Evolutionary conservation across 2,797 vertebrate species (phyloP), one percentile per base, ranked within the genome.

Genomic region (Eurystomus glaucurus): DNA sequence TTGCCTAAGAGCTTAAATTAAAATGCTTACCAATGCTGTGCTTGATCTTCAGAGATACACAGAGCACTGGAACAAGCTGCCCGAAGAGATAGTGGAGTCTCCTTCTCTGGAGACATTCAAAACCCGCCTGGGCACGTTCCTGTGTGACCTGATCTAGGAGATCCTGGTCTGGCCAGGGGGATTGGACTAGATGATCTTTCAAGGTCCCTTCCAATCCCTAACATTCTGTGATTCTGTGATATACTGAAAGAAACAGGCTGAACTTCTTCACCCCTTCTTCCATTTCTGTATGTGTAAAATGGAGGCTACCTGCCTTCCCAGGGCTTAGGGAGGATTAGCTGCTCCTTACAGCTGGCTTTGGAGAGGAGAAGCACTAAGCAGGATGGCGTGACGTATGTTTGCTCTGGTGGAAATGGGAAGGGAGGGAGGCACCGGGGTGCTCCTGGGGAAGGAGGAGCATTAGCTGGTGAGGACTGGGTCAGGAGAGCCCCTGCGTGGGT

Each of bases 251-350:
- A 89, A 96, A 39, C n/a, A 41, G 57, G 64, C 84, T 81, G 92
- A 91, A 79, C 82, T 60, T 82, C 55, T 80, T 91, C 75, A 61
- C 60, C 50, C 41, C 84, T 61, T 68, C 51, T 78, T 92, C 92
- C 5, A 9, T 92, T 94, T 89, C 81, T 87, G 50, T 71, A 61
- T 2, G 0, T 41, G 58, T 82, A 79, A 85, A 86, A 61, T 62
- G 71, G 86, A 95, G 60, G 68, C 57, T 89, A 66, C 89, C 54
- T 85, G 81, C 78, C 69, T 85, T 93, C 72, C 66, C 0, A 0
- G 60, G 64, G 89, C 81, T 95, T 93, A 77, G 52, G 11, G 71
- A 45, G 78, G 90, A 91, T 96, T 95, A 95, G 57, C 52, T 62
- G 51, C 75, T 93, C 75, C 82, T 94, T 81, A 83, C 1, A 0